Evolutionary conservation across 2,113 vertebrate species (phyloP), one percentile per base, ranked within the genome.

Genomic region (Scophthalmus maximus): DNA sequence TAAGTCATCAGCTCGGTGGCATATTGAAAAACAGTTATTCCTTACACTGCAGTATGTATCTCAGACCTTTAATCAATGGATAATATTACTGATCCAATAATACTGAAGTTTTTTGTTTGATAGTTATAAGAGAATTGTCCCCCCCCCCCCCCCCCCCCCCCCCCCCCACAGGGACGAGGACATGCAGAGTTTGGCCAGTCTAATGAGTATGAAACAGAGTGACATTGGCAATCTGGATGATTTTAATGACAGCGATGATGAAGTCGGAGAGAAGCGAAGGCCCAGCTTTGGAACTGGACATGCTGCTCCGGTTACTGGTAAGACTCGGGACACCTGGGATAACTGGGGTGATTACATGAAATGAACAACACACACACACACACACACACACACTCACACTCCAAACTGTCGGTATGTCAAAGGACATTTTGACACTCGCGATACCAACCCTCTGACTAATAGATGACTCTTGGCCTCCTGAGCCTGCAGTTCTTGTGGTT

Each of bases 151-250:
- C 1, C 20, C 29, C 1, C 20, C 29, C 15, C 0, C 73, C 11
- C 36, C 17, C 75, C 29, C 7, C 36, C 66, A 29, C 89, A 97
- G 96, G 61, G 95, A 97, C 0, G 96, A 97, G 53, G 96, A 97
- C 90, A 97, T 97, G 96, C 96, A 96, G 89, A 97, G 96, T 67
- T 70, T 97, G 61, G 96, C 96, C 65, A 97, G 96, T 85, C 92
- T 97, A 15, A 93, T 97, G 95, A 97, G 96, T 4, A 88, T 96
- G 73, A 97, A 96, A 55, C 94, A 93, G 26, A 92, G 93, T 0
- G 96, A 97, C 0, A 89, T 97, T 12, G 96, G 95, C 5, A 96
- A 97, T 84, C 85, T 97, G 91, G 95, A 96, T 0, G 96, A 97
- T 86, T 97, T 97, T 25, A 94, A 94, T 0, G 95, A 97, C 72